phyloP scores from a whole-genome alignment of 1,140 invertebrate genomes.

The Teleogryllus occipitalis region DNA sequence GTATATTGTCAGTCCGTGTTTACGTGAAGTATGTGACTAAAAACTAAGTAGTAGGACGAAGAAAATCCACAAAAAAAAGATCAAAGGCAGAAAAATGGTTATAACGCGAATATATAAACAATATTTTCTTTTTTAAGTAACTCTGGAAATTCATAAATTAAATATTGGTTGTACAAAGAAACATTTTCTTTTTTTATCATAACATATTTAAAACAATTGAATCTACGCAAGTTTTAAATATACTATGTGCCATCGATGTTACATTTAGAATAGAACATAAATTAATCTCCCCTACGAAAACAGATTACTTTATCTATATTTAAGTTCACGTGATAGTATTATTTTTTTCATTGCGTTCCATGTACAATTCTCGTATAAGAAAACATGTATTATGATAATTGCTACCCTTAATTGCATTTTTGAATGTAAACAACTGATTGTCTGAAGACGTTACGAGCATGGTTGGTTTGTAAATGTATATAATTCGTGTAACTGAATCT shows the following conservation, averaged over 20 bases:
- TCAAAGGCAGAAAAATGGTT: neutral
- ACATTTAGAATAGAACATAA: neutral
- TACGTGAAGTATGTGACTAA: neutral
- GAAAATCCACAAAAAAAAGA: neutral
- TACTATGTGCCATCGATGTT: neutral
- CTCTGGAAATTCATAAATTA: neutral
- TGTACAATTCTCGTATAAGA: slow-evolving; percentile 5
- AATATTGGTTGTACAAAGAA: neutral
- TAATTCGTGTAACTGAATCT: neutral
- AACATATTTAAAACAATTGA: neutral
- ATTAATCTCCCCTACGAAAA: neutral
- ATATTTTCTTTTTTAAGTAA: neutral
- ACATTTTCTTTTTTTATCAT: neutral
- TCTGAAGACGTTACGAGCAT: neutral
- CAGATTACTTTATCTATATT: neutral
- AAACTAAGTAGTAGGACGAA: neutral
- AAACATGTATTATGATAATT: slow-evolving; percentile 1
- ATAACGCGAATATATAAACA: neutral
- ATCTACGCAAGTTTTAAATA: neutral
- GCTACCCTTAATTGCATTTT: neutral
- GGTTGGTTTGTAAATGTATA: neutral
- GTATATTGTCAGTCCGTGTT: neutral
- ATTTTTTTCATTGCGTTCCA: neutral
- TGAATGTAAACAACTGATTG: neutral
- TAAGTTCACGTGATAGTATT: slow-evolving; percentile 1